Base-by-base conservation (phyloP, 2,888 invertebrate species). In the Oxytorus armatus region DNA sequence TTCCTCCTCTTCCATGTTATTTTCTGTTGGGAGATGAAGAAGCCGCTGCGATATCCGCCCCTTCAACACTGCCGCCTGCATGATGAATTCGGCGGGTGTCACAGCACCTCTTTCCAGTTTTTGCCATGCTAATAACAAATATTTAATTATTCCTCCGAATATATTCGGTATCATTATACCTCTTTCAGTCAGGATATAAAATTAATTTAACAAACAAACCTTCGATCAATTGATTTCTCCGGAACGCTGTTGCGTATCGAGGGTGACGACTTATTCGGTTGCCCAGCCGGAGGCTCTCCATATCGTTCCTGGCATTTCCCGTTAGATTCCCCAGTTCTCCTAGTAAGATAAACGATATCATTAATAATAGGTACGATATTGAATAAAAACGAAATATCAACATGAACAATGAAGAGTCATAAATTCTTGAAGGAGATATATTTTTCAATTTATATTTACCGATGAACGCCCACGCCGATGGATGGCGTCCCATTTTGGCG, bases 211-310 rank as follows among this genome's bases (percentile, higher is more conserved):
- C 39, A 33, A 10, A 29, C 33, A 8, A 11, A 72, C 59, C 72
- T 10, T 59, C 47, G 3, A 49, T 51, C 16, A 72, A 16, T 16
- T 72, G 23, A 3, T 21, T 51, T 10, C 47, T 49, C 23, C 39
- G 51, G 7, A 25, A 51, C 1, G 51, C 11, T 0, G 44, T 74
- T 1, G 55, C 53, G 14, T 63, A 65, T 2, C 73, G 53, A 1
- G 73, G 73, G 33, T 74, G 63, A 8, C 73, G 63, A 7, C 8
- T 55, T 10, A 74, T 55, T 53, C 39, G 33, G 29, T 65, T 74
- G 10, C 29, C 21, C 0, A 1, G 14, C 29, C 21, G 42, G 2
- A 73, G 53, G 18, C 73, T 73, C 18, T 73, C 16, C 2, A 73
- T 3, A 18, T 73, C 73, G 55, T 55, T 29, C 29, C 55, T 33